Conservation (phyloP, 2,888 invertebrate genomes). For the Drosophila sordidula region DNA sequence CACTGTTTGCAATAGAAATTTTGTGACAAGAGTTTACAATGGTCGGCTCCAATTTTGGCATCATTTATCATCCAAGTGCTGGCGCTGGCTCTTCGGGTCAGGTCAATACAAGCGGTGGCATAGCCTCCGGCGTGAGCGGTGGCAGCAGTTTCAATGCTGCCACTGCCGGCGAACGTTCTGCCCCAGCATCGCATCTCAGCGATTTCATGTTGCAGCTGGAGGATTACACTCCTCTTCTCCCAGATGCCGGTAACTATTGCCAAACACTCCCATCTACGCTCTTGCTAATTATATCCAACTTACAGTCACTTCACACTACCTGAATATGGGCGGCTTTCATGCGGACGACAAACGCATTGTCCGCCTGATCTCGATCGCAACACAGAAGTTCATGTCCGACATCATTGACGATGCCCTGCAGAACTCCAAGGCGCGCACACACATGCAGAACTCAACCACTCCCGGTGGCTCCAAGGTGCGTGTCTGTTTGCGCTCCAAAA, state of each 20-base stretch:
- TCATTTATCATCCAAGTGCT: constrained; percentile 61
- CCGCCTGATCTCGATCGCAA: constrained; percentile 95
- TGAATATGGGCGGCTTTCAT: constrained; percentile 92
- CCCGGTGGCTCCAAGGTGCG: constrained; percentile 61
- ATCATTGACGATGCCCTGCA: constrained; percentile 98
- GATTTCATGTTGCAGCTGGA: constrained; percentile 86
- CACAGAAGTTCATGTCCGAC: constrained; percentile 99
- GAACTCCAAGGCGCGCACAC: constrained; percentile 95
- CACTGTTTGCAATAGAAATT: constrained; percentile 4
- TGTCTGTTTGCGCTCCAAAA: not conserved
- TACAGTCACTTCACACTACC: constrained; percentile 61
- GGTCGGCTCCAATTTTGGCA: constrained; percentile 71
- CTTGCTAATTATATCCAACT: not conserved
- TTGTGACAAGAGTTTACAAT: constrained; percentile 27
- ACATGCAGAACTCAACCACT: constrained; percentile 57
- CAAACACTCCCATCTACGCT: not conserved
- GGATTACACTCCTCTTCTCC: constrained; percentile 95
- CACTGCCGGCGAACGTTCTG: constrained; percentile 39
- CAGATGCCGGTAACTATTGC: constrained; percentile 89
- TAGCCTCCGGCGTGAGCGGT: not conserved
- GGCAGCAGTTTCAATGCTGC: constrained; percentile 16
- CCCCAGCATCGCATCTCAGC: constrained; percentile 64
- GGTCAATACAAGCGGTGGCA: constrained; percentile 8
- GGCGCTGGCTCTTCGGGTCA: constrained; percentile 48
- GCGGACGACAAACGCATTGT: constrained; percentile 96